phyloP scores from a whole-genome alignment of 1,140 invertebrate species.

The Penaeus indicus region DNA sequence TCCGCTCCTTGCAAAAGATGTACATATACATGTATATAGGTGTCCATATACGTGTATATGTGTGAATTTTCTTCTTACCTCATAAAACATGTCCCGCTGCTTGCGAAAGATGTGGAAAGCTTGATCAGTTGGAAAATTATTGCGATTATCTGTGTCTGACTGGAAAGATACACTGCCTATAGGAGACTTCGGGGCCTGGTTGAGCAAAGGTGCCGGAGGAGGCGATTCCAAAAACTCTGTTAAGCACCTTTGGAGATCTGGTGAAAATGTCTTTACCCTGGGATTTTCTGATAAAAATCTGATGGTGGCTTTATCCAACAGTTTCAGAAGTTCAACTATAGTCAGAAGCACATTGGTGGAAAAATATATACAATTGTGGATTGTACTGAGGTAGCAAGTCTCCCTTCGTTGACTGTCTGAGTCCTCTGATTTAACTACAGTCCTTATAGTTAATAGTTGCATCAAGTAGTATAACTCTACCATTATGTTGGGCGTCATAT shows the following conservation, averaged over 20 bases:
- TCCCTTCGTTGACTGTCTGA: background rate
- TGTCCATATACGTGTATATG: no score
- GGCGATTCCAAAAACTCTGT: constrained; percentile 61
- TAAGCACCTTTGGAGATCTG: constrained; percentile 71
- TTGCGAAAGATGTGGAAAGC: constrained; percentile 85
- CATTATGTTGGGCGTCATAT: constrained; percentile 74
- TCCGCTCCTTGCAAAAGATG: no score
- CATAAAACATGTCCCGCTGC: constrained; percentile 87
- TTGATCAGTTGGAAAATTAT: constrained; percentile 82
- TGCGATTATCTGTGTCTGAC: constrained; percentile 79
- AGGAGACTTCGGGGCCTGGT: constrained; percentile 64
- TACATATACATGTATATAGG: background rate
- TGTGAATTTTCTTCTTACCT: constrained; percentile 71
- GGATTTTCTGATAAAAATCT: constrained; percentile 73
- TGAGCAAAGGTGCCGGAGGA: constrained; percentile 50
- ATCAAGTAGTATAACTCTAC: constrained; percentile 77
- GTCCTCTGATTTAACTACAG: background rate
- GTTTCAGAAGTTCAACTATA: constrained; percentile 71
- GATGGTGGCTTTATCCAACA: constrained; percentile 74
- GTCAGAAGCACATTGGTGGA: constrained; percentile 73
- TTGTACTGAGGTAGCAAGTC: constrained; percentile 55
- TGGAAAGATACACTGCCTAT: constrained; percentile 64
- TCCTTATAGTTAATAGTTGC: constrained; percentile 71
- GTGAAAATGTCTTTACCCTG: constrained; percentile 72
- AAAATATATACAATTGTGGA: constrained; percentile 78